These are phyloP conservation scores for Toxotes lorentzi DNA, from an alignment of 2,797 vertebrate species.

Conservation along the genomic window DNA sequence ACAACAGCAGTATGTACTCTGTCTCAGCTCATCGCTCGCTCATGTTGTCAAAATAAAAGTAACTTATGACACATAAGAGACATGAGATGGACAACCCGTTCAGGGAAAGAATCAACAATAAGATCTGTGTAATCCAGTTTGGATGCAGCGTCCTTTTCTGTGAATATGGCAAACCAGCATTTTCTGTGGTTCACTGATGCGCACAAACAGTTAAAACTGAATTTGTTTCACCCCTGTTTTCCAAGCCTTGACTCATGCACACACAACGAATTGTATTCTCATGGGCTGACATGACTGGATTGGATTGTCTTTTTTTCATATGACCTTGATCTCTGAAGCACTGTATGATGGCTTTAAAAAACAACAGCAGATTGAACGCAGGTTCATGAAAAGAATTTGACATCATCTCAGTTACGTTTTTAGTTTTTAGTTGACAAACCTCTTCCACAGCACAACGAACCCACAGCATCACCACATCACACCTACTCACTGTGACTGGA, in stretches of 20 bases:
- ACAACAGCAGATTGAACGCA: too few species aligned
- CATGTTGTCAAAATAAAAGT: too few species aligned
- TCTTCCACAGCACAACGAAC: too few species aligned
- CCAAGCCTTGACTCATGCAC: background rate
- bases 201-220: background rate
- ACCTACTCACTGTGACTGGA: background rate
- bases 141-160: background rate
- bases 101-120: background rate
- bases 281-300: background rate
- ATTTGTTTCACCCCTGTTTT: background rate
- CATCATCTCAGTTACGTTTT: background rate
- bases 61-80: too few species aligned
- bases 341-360: background rate
- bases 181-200: background rate
- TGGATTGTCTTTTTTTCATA: too few species aligned
- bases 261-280: background rate
- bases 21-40: too few species aligned
- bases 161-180: background rate
- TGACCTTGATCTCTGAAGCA: background rate
- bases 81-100: background rate
- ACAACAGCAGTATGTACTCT: too few species aligned
- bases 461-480: background rate
- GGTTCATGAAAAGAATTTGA: too few species aligned
- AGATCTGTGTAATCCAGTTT: background rate
- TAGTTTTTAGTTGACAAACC: too few species aligned